Evolutionary conservation across 2,888 invertebrate genomes (phyloP), one percentile per base, ranked within the genome.

Genomic region (Pasiphila rectangulata): DNA sequence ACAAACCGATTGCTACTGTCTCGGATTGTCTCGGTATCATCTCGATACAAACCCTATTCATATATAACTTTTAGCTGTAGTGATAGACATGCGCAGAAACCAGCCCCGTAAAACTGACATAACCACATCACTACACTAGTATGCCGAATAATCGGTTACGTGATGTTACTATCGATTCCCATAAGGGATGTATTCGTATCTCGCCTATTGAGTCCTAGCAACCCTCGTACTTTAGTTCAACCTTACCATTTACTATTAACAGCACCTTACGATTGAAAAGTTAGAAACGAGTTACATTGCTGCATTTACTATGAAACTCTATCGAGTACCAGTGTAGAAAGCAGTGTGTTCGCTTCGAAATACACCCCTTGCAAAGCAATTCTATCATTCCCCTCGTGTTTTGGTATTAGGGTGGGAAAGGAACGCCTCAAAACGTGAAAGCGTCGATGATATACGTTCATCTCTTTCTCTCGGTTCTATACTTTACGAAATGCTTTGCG

Each of bases 371-470:
- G 27, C 30, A 41, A 12, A 27, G 42, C 24, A 6, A 27, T 40
- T 42, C 29, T 21, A 38, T 36, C 46, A 39, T 43, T 44, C 47
- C 40, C 40, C 13, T 36, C 43, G 24, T 16, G 23, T 9, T 32
- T 38, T 48, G 27, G 51, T 54, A 49, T 67, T 54, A 64, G 62
- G 64, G 62, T 59, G 58, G 62, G 52, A 47, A 58, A 73, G 73
- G 67, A 69, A 79, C 81, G 83, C 81, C 82, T 76, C 74, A 65
- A 79, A 72, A 72, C 56, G 67, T 67, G 59, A 57, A 62, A 56
- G 57, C 56, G 59, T 58, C 57, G 57, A 54, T 52, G 59, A 61
- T 51, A 61, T 79, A 69, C 56, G 45, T 64, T 71, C 65, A 75
- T 85, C 85, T 78, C 83, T 75, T 68, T 85, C 83, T 64, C 55